Evolutionary conservation across 2,888 invertebrate species (phyloP), one percentile per base, ranked within the genome.

Genomic region (Zygogramma bicolorata): DNA sequence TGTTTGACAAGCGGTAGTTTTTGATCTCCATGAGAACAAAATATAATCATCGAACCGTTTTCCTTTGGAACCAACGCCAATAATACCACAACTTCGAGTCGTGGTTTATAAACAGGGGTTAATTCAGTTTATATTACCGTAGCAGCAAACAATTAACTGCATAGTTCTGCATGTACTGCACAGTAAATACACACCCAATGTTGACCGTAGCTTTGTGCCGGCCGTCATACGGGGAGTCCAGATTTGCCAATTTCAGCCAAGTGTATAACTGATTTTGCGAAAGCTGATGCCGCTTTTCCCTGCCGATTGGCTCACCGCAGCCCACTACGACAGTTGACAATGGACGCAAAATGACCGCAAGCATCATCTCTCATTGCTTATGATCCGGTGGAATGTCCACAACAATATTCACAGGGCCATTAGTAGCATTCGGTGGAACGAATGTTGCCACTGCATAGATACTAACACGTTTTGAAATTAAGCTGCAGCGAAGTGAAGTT

Each of bases 131-230:
- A 84, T 85, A 78, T 80, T 83, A 81, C 81, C 20, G 25, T 79
- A 81, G 81, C 81, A 81, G 80, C 81, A 83, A 85, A 85, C 85
- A 85, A 85, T 85, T 85, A 85, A 84, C 84, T 84, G 85, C 85
- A 85, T 84, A 83, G 79, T 81, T 81, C 81, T 83, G 82, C 84
- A 81, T 84, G 84, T 82, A 76, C 77, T 74, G 75, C 71, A 77
- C 68, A 74, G 78, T 80, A 79, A 79, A 79, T 77, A 79, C 74
- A 79, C 71, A 74, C 75, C 75, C 75, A 69, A 75, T 77, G 80
- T 75, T 75, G 75, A 77, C 75, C 76, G 74, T 75, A 72, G 74
- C 74, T 73, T 71, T 76, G 73, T 77, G 70, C 74, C 34, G 71
- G 61, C 71, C 66, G 68, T 77, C 75, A 72, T 78, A 75, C 77